These are phyloP conservation scores for Suncus etruscus DNA, from an alignment of 2,113 vertebrate species.

Conservation along the genomic window DNA sequence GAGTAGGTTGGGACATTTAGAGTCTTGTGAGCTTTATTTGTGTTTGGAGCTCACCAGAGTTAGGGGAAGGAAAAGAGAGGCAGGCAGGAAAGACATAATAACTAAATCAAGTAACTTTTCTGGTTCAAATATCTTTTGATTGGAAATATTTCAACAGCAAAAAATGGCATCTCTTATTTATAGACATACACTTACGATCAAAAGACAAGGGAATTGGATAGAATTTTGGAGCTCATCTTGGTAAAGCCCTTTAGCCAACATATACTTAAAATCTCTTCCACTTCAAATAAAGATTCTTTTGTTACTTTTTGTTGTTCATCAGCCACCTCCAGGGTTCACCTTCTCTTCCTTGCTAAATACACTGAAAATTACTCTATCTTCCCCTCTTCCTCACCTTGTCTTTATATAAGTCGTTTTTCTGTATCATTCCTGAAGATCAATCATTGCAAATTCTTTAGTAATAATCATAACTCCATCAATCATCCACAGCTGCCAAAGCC, in stretches of 20 bases:
- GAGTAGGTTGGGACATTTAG: background rate
- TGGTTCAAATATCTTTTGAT: background rate
- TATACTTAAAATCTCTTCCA: conserved; percentile 15
- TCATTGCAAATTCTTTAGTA: conserved; percentile 10
- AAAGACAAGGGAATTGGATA: background rate
- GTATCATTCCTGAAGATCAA: background rate
- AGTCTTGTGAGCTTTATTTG: background rate
- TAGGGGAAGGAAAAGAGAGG: background rate
- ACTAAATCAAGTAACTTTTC: background rate
- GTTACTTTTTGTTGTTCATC: background rate
- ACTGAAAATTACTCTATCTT: background rate
- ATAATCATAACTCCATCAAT: background rate
- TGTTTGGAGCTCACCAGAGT: background rate
- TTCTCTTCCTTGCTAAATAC: background rate
- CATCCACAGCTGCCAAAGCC: background rate
- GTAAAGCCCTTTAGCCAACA: background rate
- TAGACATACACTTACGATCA: no score
- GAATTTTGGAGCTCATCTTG: background rate
- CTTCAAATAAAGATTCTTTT: background rate
- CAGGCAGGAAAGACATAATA: background rate
- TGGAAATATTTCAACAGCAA: background rate
- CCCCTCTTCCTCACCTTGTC: background rate
- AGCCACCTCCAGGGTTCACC: background rate
- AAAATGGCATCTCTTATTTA: background rate
- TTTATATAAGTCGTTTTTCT: conserved; percentile 7